Evolutionary conservation across 2,113 vertebrate species (phyloP).

Genomic region (Epinephelus fuscoguttatus): DNA sequence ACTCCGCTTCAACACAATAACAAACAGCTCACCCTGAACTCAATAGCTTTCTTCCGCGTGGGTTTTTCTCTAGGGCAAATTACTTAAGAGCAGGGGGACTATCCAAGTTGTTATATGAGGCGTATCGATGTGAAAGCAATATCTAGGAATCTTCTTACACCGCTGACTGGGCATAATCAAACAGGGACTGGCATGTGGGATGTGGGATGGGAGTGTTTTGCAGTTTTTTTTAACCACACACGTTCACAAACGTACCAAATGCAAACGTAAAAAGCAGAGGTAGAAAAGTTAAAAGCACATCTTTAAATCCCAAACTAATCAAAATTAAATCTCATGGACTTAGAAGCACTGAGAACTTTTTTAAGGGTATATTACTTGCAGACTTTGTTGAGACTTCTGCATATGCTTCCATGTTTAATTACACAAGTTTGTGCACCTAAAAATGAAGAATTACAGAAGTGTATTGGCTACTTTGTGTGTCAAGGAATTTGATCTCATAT

Average conservation of each 20-base stretch:
- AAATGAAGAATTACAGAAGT: neutral
- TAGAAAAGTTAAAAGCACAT: neutral
- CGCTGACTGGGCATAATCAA: slow-evolving; percentile 46
- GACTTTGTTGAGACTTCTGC: neutral
- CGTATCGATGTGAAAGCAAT: slow-evolving; percentile 36
- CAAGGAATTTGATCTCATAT: slow-evolving; percentile 18
- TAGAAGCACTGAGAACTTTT: neutral
- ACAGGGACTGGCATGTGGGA: slow-evolving; percentile 3
- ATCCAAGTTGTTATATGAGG: slow-evolving; percentile 50
- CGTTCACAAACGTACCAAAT: neutral
- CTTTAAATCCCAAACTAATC: neutral
- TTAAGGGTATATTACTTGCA: neutral
- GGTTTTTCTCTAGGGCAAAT: slow-evolving; percentile 48
- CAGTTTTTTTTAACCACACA: neutral
- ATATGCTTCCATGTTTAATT: neutral
- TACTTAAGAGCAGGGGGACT: slow-evolving; percentile 46
- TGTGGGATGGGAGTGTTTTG: neutral
- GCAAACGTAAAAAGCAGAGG: neutral
- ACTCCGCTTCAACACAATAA: slow-evolving; percentile 41
- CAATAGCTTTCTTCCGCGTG: slow-evolving; percentile 24
- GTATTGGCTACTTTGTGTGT: neutral
- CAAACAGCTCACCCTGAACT: slow-evolving; percentile 46
- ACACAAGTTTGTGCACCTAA: neutral
- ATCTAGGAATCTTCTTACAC: slow-evolving; percentile 45
- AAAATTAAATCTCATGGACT: neutral